Evolutionary conservation across 2,888 invertebrate genomes (phyloP).

Genomic region (Synergus japonicus): DNA sequence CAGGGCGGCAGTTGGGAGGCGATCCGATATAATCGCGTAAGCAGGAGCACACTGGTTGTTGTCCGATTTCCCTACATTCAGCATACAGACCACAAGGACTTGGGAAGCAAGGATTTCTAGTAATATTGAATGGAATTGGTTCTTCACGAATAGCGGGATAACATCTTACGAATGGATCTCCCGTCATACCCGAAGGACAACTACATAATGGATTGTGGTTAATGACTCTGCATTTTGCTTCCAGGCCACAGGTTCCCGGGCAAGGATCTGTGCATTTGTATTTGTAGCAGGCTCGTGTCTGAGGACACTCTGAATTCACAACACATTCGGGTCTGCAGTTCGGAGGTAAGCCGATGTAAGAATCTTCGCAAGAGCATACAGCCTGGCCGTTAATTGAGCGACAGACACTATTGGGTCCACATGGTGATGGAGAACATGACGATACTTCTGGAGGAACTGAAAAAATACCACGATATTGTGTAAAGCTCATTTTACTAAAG

Average conservation of each 20-base stretch:
- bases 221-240: conserved; percentile 87
- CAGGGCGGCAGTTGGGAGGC: conserved; percentile 85
- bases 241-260: conserved; percentile 88
- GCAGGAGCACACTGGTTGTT: conserved; percentile 83
- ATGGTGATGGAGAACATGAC: conserved; percentile 88
- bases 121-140: conserved; percentile 27
- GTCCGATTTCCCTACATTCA: conserved; percentile 82
- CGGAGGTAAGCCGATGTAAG: conserved; percentile 87
- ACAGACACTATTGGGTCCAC: conserved; percentile 90
- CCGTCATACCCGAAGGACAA: conserved; percentile 85
- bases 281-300: conserved; percentile 88
- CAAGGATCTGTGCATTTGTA: conserved; percentile 91
- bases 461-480: conserved; percentile 28
- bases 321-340: conserved; percentile 91
- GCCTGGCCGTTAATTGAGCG: conserved; percentile 84
- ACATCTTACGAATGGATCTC: conserved; percentile 89
- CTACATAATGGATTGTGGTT: conserved; percentile 91
- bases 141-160: conserved; percentile 77
- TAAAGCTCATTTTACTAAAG: background rate
- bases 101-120: conserved; percentile 83
- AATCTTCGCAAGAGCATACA: conserved; percentile 87
- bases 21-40: conserved; percentile 82
- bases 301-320: conserved; percentile 89
- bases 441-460: conserved; percentile 64
- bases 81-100: conserved; percentile 86